phyloP scores from a whole-genome alignment of 2,888 invertebrate genomes.

The Allolobophora icterica region DNA sequence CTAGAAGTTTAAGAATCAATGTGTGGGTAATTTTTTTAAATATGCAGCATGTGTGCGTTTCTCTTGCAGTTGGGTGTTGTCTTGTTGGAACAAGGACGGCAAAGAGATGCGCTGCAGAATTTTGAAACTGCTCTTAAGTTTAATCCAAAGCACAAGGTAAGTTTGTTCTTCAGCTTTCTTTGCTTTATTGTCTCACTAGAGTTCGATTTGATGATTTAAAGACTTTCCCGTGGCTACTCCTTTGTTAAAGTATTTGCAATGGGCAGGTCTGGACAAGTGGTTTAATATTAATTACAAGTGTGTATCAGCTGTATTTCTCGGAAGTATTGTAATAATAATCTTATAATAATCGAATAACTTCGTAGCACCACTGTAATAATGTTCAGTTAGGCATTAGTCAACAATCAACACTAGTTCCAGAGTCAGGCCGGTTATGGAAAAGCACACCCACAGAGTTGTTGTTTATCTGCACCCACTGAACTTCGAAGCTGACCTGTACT shows the following conservation, averaged over 20 bases:
- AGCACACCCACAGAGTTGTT: no score
- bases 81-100: slow-evolving; percentile 87
- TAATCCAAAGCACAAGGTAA: slow-evolving; percentile 86
- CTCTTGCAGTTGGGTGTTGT: slow-evolving; percentile 81
- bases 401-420: no score
- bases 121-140: slow-evolving; percentile 89
- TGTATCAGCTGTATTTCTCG: no score
- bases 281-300: no score
- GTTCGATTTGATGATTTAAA: background rate
- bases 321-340: no score
- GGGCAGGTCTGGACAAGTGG: no score
- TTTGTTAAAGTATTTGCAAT: background rate
- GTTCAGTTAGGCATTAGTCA: no score
- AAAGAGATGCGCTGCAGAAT: slow-evolving; percentile 84
- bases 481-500: no score
- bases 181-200: background rate
- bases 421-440: no score
- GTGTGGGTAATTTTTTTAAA: background rate
- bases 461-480: no score
- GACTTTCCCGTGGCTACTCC: background rate
- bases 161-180: slow-evolving; percentile 31
- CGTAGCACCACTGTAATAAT: background rate
- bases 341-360: background rate
- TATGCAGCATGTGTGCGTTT: background rate
- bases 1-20: background rate